Evolutionary conservation across 2,113 vertebrate species (phyloP), one percentile per base, ranked within the genome.

Genomic region (Protobothrops mucrosquamatus): DNA sequence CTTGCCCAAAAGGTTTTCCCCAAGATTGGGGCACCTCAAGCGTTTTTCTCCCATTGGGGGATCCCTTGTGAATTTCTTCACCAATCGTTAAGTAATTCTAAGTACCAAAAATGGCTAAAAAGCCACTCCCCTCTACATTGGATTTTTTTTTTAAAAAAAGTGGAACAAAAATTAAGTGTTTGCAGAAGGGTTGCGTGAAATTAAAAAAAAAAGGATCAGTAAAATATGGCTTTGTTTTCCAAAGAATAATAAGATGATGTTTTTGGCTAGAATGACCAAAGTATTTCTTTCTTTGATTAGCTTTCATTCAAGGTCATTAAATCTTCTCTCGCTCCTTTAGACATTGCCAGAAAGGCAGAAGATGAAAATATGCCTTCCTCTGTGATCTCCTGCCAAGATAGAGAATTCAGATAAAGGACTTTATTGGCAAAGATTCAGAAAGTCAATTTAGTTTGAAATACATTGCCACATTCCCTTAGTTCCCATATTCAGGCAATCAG

Each of bases 11-110:
- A 96, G 94, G 4, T 87, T 92, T 91, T 96, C 95, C 57, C 94
- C 95, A 52, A 94, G 94, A 24, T 7, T 12, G 1, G 34, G 56
- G 2, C 94, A 96, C 52, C 92, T 89, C 39, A 93, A 96, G 11
- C 92, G 91, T n/a, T 95, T 94, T 94, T 95, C 93, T 0, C 94
- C 94, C 4, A 94, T 95, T 10, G n/a, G 88, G 95, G 23, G 89
- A 93, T 29, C 92, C 92, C 92, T 88, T 92, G 88, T 92, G 94
- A 0, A 94, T 93, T 81, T 89, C 8, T 24, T 92, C 56, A 64
- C 12, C 24, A 90, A 43, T 34, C 15, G 24, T 4, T 39, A 11
- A 4, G 6, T 43, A 3, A 22, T 9, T 88, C 69, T n/a, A 51
- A 29, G 29, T 7, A 10, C 20, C 34, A 20, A 43, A 88, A 87